Evolutionary conservation across 2,797 vertebrate species (phyloP).

Genomic region (Paramormyrops hopkinsi): DNA sequence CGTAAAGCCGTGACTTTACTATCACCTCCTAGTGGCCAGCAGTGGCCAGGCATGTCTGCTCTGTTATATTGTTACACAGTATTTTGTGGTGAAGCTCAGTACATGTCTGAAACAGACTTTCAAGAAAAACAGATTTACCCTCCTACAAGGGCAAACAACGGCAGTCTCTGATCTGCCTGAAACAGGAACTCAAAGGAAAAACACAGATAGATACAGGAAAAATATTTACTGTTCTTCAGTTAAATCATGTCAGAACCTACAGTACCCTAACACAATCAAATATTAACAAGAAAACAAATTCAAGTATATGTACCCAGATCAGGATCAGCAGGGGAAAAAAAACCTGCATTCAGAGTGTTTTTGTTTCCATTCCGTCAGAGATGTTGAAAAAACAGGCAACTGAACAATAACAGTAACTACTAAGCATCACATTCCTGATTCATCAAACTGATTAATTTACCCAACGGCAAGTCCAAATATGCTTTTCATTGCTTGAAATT

Average conservation of each 20-base stretch:
- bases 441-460: neutral
- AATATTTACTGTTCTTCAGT: conserved; percentile 13
- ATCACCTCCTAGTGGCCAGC: neutral
- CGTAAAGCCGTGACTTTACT: neutral
- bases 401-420: neutral
- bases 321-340: neutral
- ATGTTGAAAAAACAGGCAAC: neutral
- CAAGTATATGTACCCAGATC: neutral
- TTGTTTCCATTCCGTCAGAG: neutral
- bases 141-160: neutral
- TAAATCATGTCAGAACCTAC: neutral
- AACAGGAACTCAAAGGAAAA: neutral
- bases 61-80: neutral
- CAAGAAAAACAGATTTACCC: neutral
- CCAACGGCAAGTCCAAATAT: neutral
- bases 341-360: neutral
- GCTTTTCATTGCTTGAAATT: neutral
- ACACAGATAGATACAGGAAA: neutral
- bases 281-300: conserved; percentile 11
- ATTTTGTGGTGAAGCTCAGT: neutral
- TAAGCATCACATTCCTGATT: neutral
- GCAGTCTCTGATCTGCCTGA: neutral
- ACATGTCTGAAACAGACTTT: neutral
- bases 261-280: neutral
- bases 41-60: neutral